Evolutionary conservation across 1,140 invertebrate species (phyloP), one percentile per base, ranked within the genome.

Genomic region (Cyclargus thomasi): DNA sequence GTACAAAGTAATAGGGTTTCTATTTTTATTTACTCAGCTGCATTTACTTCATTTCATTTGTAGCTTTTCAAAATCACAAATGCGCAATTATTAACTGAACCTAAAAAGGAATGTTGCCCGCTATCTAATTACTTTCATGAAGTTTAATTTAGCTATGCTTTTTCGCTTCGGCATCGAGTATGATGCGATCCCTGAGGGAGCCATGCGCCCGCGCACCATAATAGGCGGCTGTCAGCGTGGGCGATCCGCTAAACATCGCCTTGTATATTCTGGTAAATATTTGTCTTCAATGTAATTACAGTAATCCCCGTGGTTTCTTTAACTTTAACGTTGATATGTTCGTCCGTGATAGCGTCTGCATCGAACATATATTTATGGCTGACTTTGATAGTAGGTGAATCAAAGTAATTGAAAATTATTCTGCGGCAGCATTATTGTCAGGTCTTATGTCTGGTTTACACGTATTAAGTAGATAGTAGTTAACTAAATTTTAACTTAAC

Each of bases 181-280:
- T 69, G 75, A 73, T 17, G 53, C 53, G 65, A 72, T 73, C 70
- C 78, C 78, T 67, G 68, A 77, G 80, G 80, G 79, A 77, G 75
- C 75, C 68, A 65, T 70, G 75, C 76, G 73, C 75, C 68, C 17
- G 74, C 75, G 75, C 73, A 55, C 67, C 68, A 65, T 86, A 86
- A 86, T 84, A 72, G 75, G 47, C 68, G 72, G 68, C 80, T 85
- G 84, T 84, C 83, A 81, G 69, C 78, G 82, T 85, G 78, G 82
- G 82, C 82, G 81, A 79, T 78, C 75, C 75, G 77, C 77, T 81
- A 80, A 83, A 79, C 80, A 82, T 81, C 77, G 76, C 72, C 68
- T 80, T 79, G 83, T 84, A 85, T 81, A 77, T 80, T 82, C 79
- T 74, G 81, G 83, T 82, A 87, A 87, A 87, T 87, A 85, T 87